Evolutionary conservation across 2,888 invertebrate species (phyloP), one percentile per base, ranked within the genome.

Genomic region (Hydraecia micacea): DNA sequence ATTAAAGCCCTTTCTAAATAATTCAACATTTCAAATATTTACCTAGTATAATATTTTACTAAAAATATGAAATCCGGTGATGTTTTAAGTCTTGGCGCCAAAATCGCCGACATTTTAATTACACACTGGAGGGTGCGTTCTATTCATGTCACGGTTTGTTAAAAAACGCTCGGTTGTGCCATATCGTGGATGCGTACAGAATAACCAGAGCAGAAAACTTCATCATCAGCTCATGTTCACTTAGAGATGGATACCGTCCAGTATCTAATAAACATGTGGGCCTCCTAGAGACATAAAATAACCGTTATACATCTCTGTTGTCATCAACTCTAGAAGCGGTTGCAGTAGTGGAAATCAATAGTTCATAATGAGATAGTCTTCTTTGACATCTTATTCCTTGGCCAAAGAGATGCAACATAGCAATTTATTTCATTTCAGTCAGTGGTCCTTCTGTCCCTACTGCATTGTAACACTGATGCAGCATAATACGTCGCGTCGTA

Each of bases 61-160:
- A 13, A 63, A 55, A 63, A 74, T 25, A 32, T 32, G 4, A 32
- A 52, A 63, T 32, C 11, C 8, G 25, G 9, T 58, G 8, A n/a
- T 36, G 58, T 52, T 49, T 42, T 32, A 6, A 46, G 21, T 25
- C 21, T n/a, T 36, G 28, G n/a, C 46, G 71, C 60, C 55, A 68
- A 77, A 78, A 74, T 69, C 21, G 60, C 36, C 2, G 25, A 63
- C 69, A 83, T 76, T 76, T 74, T 80, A 79, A 79, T 86, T 73
- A 73, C 73, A 80, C 55, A 46, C 42, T 70, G 63, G 8, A 69
- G 63, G 13, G 67, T 65, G 63, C 66, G 62, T 76, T 73, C 80
- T 70, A 77, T 80, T 83, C 75, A 83, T 65, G 68, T 63, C 66
- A 69, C 72, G 60, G 73, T 73, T 74, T 72, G 76, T 78, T 77